phyloP scores from a whole-genome alignment of 2,888 invertebrate species.

The Embidobia sp. region DNA sequence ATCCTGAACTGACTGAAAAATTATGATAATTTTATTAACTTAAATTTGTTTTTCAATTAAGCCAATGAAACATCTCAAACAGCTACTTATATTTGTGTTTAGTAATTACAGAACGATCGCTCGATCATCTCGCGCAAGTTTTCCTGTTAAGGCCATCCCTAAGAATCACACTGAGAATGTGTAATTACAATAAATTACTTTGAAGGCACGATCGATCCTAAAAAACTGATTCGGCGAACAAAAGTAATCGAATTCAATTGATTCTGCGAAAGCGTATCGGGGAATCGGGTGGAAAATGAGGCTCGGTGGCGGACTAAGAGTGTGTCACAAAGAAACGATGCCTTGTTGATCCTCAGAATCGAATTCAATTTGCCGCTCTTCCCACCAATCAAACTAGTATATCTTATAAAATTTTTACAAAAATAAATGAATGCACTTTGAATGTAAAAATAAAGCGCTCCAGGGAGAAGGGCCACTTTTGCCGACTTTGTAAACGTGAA shows the following conservation, averaged over 20 bases:
- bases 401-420: conserved; percentile 30
- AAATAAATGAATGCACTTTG: conserved; percentile 13
- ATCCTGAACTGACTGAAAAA: too few species aligned
- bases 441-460: conserved; percentile 23
- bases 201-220: conserved; percentile 45
- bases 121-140: too few species aligned
- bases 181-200: conserved; percentile 23
- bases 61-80: too few species aligned
- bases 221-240: conserved; percentile 14
- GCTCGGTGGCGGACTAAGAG: background rate
- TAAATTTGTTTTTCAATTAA: too few species aligned
- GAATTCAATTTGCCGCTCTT: background rate
- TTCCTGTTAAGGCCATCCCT: conserved; percentile 8
- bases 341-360: background rate
- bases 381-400: background rate
- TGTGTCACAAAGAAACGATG: conserved; percentile 7
- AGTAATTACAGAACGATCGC: too few species aligned
- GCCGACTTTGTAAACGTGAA: background rate
- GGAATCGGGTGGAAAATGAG: conserved; percentile 14
- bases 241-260: conserved; percentile 15
- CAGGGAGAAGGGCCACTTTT: conserved; percentile 6
- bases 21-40: too few species aligned
- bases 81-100: too few species aligned
- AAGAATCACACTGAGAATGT: conserved; percentile 14
- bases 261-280: conserved; percentile 23